Evolutionary conservation across 2,888 invertebrate species (phyloP), one percentile per base, ranked within the genome.

Genomic region (Epirrita christyi): DNA sequence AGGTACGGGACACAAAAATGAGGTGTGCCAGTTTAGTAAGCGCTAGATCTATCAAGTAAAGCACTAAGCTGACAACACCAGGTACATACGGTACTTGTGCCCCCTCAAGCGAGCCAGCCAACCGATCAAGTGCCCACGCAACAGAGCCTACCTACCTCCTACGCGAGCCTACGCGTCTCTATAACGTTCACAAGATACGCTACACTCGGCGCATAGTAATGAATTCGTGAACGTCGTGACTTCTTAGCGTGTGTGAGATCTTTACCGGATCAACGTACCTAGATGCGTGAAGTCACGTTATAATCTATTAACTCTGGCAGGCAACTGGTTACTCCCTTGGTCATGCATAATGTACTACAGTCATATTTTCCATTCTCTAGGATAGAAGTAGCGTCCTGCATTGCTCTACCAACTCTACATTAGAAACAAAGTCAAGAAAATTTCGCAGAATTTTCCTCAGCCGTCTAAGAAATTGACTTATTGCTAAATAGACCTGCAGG

Each of bases 171-270:
- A 85, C 85, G 80, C 82, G 78, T 75, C 73, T 73, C 78, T 74
- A 76, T n/a, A 21, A 72, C 73, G 71, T 73, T 76, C 79, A 73
- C 47, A 51, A 60, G 60, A 56, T 61, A 63, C 63, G 64, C 49
- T 78, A 83, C 79, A 83, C 76, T 75, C 78, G 71, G 80, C 78
- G 80, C 81, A 81, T 80, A 81, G 59, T 69, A 74, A 80, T 75
- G 73, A 71, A 72, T 68, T 59, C 64, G 65, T 67, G 68, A 59
- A 48, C 56, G 52, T 64, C 29, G 54, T 60, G 61, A 63, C 44
- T 61, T 59, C 59, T 54, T 40, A 52, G 55, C 37, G 48, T 49
- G 21, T 61, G 59, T 47, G 53, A 42, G 63, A 61, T 58, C 61
- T 58, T 61, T 58, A 55, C 61, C 58, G 61, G 61, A 61, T 61